phyloP scores from a whole-genome alignment of 2,888 invertebrate species.

The Bellardia bayeri region DNA sequence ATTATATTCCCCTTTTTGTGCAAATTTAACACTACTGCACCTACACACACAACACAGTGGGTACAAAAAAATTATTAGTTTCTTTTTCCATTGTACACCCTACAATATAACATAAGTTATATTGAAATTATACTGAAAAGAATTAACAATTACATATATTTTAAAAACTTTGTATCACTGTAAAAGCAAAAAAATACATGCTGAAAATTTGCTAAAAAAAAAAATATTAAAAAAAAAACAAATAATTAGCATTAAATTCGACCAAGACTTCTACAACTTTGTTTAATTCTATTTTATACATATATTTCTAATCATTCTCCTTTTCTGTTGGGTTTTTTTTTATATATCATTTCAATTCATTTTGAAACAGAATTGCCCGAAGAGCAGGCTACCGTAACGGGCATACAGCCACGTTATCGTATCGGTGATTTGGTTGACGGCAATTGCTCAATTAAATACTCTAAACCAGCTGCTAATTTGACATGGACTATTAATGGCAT shows the following conservation, averaged over 20 bases:
- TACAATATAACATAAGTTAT: neutral
- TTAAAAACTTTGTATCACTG: too few relatives aligned
- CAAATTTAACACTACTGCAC: neutral
- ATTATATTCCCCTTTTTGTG: conserved; percentile 24
- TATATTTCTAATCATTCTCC: conserved; percentile 39
- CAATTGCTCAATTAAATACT: conserved; percentile 86
- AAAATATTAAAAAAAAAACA: neutral
- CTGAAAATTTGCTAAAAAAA: too few relatives aligned
- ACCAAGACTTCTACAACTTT: neutral
- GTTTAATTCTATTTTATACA: conserved; percentile 13
- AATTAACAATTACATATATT: neutral
- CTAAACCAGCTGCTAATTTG: conserved; percentile 86
- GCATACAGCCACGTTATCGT: conserved; percentile 85
- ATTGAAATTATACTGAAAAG: neutral
- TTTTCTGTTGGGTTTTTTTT: conserved; percentile 56
- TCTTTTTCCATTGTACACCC: conserved; percentile 9
- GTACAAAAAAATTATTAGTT: conserved; percentile 1
- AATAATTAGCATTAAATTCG: neutral
- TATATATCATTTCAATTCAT: conserved; percentile 50
- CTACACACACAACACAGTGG: neutral
- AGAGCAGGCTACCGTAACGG: conserved; percentile 85
- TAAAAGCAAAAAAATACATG: too few relatives aligned
- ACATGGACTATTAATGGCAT: conserved; percentile 87
- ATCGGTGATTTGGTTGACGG: conserved; percentile 85
- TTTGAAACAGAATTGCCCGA: conserved; percentile 84